Base-by-base conservation (phyloP, 1,140 invertebrate genomes). In the Leptinotarsa texana region DNA sequence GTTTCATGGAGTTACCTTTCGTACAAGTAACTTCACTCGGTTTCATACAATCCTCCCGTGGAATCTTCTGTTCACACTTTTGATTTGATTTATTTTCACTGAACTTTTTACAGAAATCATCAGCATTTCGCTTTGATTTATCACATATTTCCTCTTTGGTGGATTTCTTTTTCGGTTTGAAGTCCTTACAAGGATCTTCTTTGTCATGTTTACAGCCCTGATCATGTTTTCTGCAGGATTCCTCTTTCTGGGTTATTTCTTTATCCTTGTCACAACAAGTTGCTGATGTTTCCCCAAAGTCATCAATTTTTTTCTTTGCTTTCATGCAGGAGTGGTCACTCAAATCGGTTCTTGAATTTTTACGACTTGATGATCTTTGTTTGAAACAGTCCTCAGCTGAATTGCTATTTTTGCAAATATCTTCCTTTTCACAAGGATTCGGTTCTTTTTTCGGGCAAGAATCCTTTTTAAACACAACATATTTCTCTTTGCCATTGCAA, bases 121-220 rank as follows among this genome's bases (percentile, higher is more conserved):
- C 66, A 13, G 15, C 6, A 18, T 18, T 57, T 18, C 3, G 17
- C 6, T 57, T 18, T 1, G 51, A n/a, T 18, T 67, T 57, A 61
- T 67, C 62, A 67, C 70, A 76, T 4, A 72, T 72, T 49, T 70
- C 63, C 51, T 74, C 62, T 49, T 48, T 73, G 13, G 49, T 33
- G 51, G 4, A 66, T 69, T 57, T 72, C 24, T 21, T 72, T 13
- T 72, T 63, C 15, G 47, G 49, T 13, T 65, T 49, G 17, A 61
- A 13, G 17, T 65, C 71, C 33, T 78, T 74, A 48, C 76, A 78
- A 18, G 78, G 74, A 70, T 79, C 78, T 33, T 73, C 33, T 65
- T 74, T 79, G 48, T 72, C 69, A 62, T 71, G n/a, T 75, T 75
- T 66, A 49, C 71, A 66, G 42, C n/a, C 24, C 62, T 57, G 27